Percentiles rank a stretch among this genome's conserved stretches.
Conservation (phyloP, 2,888 invertebrate species). For the Augiades crinisus region DNA sequence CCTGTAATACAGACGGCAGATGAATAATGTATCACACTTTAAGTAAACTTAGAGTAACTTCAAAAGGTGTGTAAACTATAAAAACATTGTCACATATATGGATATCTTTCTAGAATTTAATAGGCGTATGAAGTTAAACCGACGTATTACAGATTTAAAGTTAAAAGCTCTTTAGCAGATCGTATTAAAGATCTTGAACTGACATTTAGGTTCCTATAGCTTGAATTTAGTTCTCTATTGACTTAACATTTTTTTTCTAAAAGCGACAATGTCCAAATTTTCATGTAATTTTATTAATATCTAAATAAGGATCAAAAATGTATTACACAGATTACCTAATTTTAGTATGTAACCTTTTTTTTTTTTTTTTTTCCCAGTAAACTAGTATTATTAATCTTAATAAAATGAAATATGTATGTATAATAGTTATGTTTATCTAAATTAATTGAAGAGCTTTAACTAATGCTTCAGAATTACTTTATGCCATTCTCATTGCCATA, state of each 20-base stretch:
- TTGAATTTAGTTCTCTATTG: conserved; percentile 55
- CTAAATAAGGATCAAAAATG: neutral
- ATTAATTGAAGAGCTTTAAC: conserved; percentile 65
- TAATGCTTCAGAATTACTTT: conserved; percentile 55
- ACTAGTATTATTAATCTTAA: conserved; percentile 16
- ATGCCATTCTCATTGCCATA: conserved; percentile 56
- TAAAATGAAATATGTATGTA: conserved; percentile 14
- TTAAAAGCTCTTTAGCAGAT: conserved; percentile 33
- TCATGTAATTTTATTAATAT: conserved; percentile 26
- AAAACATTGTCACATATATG: neutral
- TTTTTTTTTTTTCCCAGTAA: conserved; percentile 3
- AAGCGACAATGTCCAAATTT: conserved; percentile 41
- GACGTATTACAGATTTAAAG: too few relatives aligned
- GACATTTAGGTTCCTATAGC: conserved; percentile 74
- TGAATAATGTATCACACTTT: conserved; percentile 15
- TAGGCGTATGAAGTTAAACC: too few relatives aligned
- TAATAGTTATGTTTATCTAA: too few relatives aligned
- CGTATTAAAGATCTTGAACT: conserved; percentile 64
- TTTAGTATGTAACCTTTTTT: conserved; percentile 13
- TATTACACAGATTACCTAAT: neutral
- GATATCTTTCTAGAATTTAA: too few relatives aligned
- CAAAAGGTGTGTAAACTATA: neutral
- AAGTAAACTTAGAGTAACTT: neutral
- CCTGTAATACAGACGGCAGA: neutral
- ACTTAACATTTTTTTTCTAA: conserved; percentile 48